These are phyloP conservation scores for Urocyon cinereoargenteus DNA, from an alignment of 2,797 vertebrate genomes.

Conservation along the genomic window DNA sequence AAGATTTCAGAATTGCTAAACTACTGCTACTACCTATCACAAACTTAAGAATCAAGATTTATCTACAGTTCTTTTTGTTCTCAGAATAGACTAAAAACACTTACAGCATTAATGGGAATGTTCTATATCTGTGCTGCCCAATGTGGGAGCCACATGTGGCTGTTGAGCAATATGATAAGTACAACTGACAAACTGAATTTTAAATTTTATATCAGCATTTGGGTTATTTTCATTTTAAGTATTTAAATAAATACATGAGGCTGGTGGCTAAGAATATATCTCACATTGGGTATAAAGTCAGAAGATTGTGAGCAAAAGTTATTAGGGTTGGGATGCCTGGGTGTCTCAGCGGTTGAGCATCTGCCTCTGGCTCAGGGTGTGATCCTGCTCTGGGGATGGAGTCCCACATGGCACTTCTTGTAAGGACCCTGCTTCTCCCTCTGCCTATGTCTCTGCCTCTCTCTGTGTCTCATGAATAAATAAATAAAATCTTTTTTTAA, in stretches of 20 bases:
- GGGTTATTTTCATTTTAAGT: background rate
- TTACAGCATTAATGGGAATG: background rate
- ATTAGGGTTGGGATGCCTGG: no score
- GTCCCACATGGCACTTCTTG: no score
- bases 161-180: background rate
- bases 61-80: background rate
- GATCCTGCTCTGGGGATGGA: no score
- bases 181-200: background rate
- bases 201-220: background rate
- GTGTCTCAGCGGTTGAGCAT: no score
- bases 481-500: no score
- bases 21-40: background rate
- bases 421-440: no score
- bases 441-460: no score
- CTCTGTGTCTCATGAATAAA: no score
- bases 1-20: background rate
- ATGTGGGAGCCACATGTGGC: no score
- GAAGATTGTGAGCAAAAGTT: background rate
- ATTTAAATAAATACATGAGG: background rate
- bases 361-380: no score
- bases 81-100: background rate
- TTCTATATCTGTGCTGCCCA: background rate
- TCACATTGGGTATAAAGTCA: background rate
- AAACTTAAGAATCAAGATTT: background rate
- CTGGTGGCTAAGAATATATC: background rate